Conservation (phyloP, 2,797 vertebrate genomes). For the Choloepus didactylus region DNA sequence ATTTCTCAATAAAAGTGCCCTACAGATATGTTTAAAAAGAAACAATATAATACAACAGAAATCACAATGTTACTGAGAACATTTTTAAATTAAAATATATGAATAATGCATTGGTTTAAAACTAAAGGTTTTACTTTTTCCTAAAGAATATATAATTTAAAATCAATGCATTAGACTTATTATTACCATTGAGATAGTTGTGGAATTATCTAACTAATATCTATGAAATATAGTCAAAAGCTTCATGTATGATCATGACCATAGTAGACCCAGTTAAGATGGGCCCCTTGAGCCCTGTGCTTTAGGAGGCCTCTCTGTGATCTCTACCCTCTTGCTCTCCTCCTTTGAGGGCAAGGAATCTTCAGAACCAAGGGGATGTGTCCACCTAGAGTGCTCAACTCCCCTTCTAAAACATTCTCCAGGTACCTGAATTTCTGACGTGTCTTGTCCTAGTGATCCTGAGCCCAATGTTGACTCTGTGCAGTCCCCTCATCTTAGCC, state of each 20-base stretch:
- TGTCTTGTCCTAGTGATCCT: background rate
- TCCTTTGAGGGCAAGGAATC: background rate
- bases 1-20: background rate
- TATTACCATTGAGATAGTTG: constrained; percentile 63
- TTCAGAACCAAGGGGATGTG: background rate
- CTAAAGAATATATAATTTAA: background rate
- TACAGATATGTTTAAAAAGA: background rate
- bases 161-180: constrained; percentile 38
- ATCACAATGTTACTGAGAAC: background rate
- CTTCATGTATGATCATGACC: constrained; percentile 40
- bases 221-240: constrained; percentile 63
- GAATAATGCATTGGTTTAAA: background rate
- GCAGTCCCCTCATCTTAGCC: background rate
- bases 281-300: accelerated
- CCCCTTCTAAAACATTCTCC: background rate
- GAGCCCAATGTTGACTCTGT: background rate
- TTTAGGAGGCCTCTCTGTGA: background rate
- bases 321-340: background rate
- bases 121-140: background rate
- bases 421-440: background rate
- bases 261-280: background rate
- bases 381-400: background rate
- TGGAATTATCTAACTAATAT: constrained; percentile 14
- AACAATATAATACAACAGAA: background rate
- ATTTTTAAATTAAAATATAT: constrained; percentile 24